Conservation (phyloP, 2,113 vertebrate species). For the Microtus pennsylvanicus region DNA sequence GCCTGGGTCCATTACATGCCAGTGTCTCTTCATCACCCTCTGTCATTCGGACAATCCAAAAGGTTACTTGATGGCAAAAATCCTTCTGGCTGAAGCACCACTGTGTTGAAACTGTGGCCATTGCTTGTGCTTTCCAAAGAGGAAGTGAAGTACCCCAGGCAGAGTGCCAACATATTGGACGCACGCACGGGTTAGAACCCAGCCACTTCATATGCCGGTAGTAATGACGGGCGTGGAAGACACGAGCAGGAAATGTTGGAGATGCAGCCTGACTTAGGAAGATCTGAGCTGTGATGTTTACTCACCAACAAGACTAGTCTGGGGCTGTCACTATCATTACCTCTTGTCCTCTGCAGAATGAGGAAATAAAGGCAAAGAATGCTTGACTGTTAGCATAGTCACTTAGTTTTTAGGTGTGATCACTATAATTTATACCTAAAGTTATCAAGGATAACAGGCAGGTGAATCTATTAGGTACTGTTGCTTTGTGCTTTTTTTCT, state of each 20-base stretch:
- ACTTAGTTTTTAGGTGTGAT: not conserved
- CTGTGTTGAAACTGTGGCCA: not conserved
- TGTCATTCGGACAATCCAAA: not conserved
- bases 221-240: not conserved
- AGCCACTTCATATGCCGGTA: not conserved
- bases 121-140: not conserved
- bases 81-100: not conserved
- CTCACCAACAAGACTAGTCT: not conserved
- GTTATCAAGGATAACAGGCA: not conserved
- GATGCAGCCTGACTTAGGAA: not conserved
- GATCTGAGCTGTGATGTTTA: not conserved
- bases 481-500: not conserved
- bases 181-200: not conserved
- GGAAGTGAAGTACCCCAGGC: not conserved
- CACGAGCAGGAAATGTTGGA: not conserved
- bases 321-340: not conserved
- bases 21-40: not conserved
- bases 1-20: not conserved
- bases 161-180: not conserved
- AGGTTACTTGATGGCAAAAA: not conserved
- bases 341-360: not conserved
- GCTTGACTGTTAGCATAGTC: not conserved
- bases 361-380: not conserved
- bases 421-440: slow-evolving; percentile 20
- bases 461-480: not conserved